Evolutionary conservation across 2,113 vertebrate species (phyloP).

Genomic region (Phoenicopterus ruber): DNA sequence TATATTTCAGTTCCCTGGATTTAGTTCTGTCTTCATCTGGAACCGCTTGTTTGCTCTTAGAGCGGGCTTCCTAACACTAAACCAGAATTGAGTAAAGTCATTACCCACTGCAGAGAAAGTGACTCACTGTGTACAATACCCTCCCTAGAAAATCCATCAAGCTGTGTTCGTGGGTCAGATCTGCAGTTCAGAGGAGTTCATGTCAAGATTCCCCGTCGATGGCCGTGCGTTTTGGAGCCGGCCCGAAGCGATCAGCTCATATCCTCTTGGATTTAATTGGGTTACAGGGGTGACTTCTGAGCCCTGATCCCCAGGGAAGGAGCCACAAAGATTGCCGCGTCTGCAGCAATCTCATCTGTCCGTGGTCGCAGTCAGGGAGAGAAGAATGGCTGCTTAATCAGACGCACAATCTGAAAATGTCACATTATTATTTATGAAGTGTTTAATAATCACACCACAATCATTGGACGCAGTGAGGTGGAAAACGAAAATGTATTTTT

Average conservation of each 20-base stretch:
- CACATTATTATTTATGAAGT: slow-evolving; percentile 72
- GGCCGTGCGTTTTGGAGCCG: background rate
- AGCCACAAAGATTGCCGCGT: background rate
- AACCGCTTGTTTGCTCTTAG: background rate
- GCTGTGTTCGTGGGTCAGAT: background rate
- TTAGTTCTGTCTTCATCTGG: background rate
- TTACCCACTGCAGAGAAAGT: background rate
- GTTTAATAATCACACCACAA: slow-evolving; percentile 61
- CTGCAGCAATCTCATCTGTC: slow-evolving; percentile 58
- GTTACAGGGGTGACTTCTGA: slow-evolving; percentile 26
- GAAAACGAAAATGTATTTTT: slow-evolving; percentile 57
- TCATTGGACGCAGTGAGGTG: slow-evolving; percentile 21
- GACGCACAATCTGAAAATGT: slow-evolving; percentile 54
- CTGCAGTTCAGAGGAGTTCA: background rate
- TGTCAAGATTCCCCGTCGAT: background rate
- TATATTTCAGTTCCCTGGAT: background rate
- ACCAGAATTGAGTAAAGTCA: background rate
- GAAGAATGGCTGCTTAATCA: slow-evolving; percentile 58
- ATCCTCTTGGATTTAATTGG: slow-evolving; percentile 43
- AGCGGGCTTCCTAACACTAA: background rate
- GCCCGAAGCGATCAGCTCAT: background rate
- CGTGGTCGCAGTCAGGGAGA: slow-evolving; percentile 11
- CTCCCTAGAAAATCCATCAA: background rate
- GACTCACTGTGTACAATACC: background rate
- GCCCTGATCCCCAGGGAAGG: slow-evolving; percentile 41